Evolutionary conservation across 92 coral and sea anemone genomes (phyloP).

Genomic region (Chrysogorgia sp.): DNA sequence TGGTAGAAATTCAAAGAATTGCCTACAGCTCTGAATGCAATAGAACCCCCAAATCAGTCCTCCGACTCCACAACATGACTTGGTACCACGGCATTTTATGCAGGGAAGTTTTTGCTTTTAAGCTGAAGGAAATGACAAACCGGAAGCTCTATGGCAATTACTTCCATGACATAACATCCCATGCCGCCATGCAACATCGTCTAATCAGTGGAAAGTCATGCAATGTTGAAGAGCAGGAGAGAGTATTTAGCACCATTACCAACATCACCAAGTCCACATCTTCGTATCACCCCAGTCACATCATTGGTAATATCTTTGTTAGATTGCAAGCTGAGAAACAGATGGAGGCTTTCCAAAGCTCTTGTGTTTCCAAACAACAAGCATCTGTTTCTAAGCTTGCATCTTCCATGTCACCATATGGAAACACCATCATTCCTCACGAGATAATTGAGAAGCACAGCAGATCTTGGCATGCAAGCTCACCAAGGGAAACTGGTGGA

Average conservation of each 20-base stretch:
- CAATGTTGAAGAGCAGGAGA: too few species aligned
- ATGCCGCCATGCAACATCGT: too few species aligned
- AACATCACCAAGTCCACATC: slow-evolving; percentile 52
- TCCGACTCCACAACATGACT: too few species aligned
- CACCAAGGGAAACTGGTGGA: slow-evolving; percentile 65
- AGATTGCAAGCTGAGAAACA: slow-evolving; percentile 45
- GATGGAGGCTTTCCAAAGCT: slow-evolving; percentile 10
- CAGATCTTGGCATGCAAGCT: slow-evolving; percentile 38
- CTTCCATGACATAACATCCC: too few species aligned
- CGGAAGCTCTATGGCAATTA: too few species aligned
- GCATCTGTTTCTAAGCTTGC: too few species aligned
- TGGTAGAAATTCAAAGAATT: slow-evolving; percentile 63
- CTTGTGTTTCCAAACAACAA: slow-evolving; percentile 33
- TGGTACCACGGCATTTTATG: too few species aligned
- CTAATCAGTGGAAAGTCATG: too few species aligned
- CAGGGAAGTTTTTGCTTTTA: too few species aligned
- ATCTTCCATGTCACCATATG: slow-evolving; percentile 31
- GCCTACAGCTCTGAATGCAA: background rate
- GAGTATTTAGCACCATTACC: slow-evolving; percentile 36
- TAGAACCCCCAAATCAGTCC: slow-evolving; percentile 6
- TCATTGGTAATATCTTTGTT: slow-evolving; percentile 48
- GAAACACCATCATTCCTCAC: slow-evolving; percentile 45
- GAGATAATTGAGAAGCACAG: slow-evolving; percentile 17
- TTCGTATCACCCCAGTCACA: slow-evolving; percentile 50
- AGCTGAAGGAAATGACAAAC: too few species aligned